Conservation (phyloP, 2,113 vertebrate genomes). For the Gavialis gangeticus region DNA sequence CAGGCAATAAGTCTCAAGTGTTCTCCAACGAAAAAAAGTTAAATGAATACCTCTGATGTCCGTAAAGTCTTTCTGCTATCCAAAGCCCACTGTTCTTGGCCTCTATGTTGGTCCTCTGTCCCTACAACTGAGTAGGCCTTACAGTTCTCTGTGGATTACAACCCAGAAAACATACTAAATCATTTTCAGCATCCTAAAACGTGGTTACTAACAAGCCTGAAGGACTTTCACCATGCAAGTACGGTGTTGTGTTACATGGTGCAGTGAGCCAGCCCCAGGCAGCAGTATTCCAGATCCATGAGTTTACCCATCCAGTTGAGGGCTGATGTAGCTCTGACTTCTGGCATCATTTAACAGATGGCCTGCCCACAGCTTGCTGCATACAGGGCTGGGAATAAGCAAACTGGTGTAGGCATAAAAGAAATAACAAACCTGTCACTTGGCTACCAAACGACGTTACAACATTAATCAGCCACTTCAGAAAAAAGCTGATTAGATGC, state of each 20-base stretch:
- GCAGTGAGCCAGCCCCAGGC: background rate
- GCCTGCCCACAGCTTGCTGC: background rate
- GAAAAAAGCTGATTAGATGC: background rate
- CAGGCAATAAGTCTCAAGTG: constrained; percentile 64
- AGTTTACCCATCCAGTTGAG: constrained; percentile 32
- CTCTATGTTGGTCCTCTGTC: constrained; percentile 59
- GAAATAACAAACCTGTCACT: constrained; percentile 1
- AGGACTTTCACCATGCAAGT: background rate
- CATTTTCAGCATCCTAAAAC: background rate
- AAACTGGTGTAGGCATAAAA: constrained; percentile 16
- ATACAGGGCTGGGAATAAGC: background rate
- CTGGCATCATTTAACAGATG: background rate
- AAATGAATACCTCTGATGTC: constrained; percentile 62
- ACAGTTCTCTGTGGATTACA: constrained; percentile 36
- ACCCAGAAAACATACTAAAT: background rate
- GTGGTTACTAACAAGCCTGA: background rate
- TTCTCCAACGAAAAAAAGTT: constrained; percentile 61
- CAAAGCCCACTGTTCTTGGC: constrained; percentile 56
- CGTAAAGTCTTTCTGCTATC: constrained; percentile 54
- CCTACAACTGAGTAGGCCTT: constrained; percentile 18
- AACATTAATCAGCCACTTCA: background rate
- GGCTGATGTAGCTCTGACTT: constrained; percentile 61
- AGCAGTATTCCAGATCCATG: constrained; percentile 50
- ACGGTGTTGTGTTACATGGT: background rate
- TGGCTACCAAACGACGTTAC: constrained; percentile 11